These are phyloP conservation scores for Eurystomus glaucurus DNA, from an alignment of 2,797 vertebrate species.

Conservation along the genomic window DNA sequence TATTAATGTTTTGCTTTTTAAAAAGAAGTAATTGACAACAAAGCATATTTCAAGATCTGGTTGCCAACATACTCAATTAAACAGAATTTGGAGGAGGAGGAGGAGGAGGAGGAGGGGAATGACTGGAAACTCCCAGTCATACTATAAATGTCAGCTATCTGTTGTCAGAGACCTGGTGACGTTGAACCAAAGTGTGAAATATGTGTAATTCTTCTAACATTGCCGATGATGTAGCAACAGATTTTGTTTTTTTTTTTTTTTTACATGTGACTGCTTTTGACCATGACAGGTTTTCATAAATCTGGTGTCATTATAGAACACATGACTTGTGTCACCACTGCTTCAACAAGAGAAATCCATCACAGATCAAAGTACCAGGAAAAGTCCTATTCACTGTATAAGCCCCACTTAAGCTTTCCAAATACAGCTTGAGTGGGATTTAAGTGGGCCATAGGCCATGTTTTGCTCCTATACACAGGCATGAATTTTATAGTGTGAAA, in stretches of 20 bases:
- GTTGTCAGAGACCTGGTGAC: conserved; percentile 51
- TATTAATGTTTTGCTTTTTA: conserved; percentile 23
- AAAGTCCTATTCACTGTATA: conserved; percentile 53
- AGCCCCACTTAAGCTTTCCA: conserved; percentile 58
- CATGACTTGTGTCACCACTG: conserved; percentile 71
- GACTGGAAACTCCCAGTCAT: conserved; percentile 31
- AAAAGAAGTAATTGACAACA: conserved; percentile 46
- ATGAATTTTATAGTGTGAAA: conserved; percentile 37
- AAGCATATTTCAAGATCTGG: conserved; percentile 62
- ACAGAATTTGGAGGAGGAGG: conserved; percentile 48
- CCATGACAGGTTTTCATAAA: conserved; percentile 73
- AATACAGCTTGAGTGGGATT: conserved; percentile 59
- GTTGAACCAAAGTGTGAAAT: conserved; percentile 65
- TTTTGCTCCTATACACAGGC: conserved; percentile 18
- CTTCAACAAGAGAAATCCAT: conserved; percentile 70
- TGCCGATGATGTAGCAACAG: conserved; percentile 54
- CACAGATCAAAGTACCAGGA: conserved; percentile 59
- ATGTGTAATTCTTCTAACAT: conserved; percentile 50
- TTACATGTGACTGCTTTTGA: conserved; percentile 52
- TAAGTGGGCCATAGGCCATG: conserved; percentile 54
- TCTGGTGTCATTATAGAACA: conserved; percentile 68
- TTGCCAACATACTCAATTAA: conserved; percentile 55
- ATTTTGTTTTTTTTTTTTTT: background rate
- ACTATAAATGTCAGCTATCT: conserved; percentile 16
- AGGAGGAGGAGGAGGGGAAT: background rate